These are phyloP conservation scores for Sabatieria punctata DNA, from an alignment of 2,888 invertebrate genomes.

Conservation along the genomic window DNA sequence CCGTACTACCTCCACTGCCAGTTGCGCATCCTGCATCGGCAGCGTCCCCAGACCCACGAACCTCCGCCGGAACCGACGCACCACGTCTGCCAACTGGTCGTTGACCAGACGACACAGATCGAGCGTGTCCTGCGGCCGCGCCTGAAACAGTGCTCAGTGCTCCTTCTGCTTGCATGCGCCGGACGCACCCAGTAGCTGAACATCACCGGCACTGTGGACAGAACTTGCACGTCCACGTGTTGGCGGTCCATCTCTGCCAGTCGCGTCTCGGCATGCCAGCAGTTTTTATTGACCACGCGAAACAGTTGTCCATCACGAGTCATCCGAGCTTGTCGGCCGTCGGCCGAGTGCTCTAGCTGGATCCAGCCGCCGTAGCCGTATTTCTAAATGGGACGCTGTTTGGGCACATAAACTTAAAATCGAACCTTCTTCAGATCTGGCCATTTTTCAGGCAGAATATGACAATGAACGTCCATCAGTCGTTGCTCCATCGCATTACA, in stretches of 20 bases:
- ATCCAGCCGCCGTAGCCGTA: conserved; percentile 43
- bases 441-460: conserved; percentile 41
- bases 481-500: conserved; percentile 12
- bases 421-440: conserved; percentile 39
- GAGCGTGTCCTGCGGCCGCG: conserved; percentile 39
- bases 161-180: too few species aligned
- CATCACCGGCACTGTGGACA: conserved; percentile 45
- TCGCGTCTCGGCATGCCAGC: conserved; percentile 38
- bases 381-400: conserved; percentile 21
- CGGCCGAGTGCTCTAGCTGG: conserved; percentile 30
- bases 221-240: conserved; percentile 40
- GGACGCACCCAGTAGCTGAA: conserved; percentile 45
- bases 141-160: too few species aligned
- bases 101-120: conserved; percentile 39
- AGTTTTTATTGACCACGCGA: conserved; percentile 40
- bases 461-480: conserved; percentile 42
- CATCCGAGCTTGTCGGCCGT: conserved; percentile 33
- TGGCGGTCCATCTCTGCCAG: conserved; percentile 40
- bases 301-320: conserved; percentile 40
- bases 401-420: conserved; percentile 3
- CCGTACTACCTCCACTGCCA: conserved; percentile 36
- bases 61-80: conserved; percentile 34
- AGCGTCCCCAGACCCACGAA: conserved; percentile 42
- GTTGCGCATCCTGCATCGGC: conserved; percentile 40
- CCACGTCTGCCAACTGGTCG: conserved; percentile 39